Evolutionary conservation across 2,113 vertebrate genomes (phyloP).

Genomic region (Ptychochromis oligacanthus): DNA sequence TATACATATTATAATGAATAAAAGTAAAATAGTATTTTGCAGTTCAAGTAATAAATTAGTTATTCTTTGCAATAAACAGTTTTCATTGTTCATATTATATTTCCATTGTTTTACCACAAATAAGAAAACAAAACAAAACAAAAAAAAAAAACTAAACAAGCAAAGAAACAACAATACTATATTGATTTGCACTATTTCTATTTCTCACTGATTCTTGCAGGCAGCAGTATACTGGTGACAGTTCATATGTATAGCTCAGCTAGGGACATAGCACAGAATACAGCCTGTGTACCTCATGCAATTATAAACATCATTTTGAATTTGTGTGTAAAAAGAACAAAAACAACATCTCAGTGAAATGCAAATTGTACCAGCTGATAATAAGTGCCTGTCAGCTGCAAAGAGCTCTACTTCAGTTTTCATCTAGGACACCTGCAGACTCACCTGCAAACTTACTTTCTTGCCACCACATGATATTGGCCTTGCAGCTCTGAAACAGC

Average conservation of each 20-base stretch:
- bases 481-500: background rate
- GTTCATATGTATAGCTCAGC: background rate
- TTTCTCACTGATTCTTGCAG: background rate
- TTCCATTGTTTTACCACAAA: too few species aligned
- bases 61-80: too few species aligned
- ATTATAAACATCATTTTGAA: background rate
- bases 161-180: too few species aligned
- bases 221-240: background rate
- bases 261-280: background rate
- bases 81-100: too few species aligned
- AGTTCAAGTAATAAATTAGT: too few species aligned
- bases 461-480: background rate
- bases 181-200: background rate
- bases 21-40: too few species aligned
- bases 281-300: accelerated
- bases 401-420: background rate
- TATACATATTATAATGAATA: too few species aligned
- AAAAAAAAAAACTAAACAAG: too few species aligned
- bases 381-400: background rate
- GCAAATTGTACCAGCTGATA: conserved; percentile 1
- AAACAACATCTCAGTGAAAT: background rate
- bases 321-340: background rate
- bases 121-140: too few species aligned
- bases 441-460: background rate
- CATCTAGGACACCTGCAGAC: background rate